Evolutionary conservation across 2,797 vertebrate genomes (phyloP), one percentile per base, ranked within the genome.

Genomic region (Mormyrops attenuatus): DNA sequence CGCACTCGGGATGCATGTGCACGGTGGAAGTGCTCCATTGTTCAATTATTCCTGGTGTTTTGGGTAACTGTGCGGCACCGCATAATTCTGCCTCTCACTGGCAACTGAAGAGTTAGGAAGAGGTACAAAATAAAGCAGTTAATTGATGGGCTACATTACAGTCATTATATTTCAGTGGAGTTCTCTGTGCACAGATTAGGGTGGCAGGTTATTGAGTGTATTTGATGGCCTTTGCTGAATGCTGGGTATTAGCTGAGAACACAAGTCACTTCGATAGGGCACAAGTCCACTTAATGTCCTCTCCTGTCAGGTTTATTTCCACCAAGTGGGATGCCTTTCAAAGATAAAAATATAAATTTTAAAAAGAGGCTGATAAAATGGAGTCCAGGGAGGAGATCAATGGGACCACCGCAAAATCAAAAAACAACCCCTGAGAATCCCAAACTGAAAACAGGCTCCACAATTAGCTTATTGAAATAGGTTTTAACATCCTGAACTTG

Each of bases 171-270:
- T 50, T 49, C n/a, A 85, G 4, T 53, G 85, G 26, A 15, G 15
- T 87, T 26, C 44, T 57, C n/a, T 38, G 52, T 87, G 85, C 50
- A 34, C 13, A 53, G 26, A 87, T 55, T 52, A 87, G 85, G 50
- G 26, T 53, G 26, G 22, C 85, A 34, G 49, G 85, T 87, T 55
- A 52, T 52, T 87, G 15, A 49, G 47, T 85, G 82, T 50, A 15
- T 50, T 49, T 85, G 26, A 87, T 87, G 52, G 52, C 20, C 85
- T 53, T 30, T 17, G 50, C 85, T 87, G 85, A 87, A 87, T 17
- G 50, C 49, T 87, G 50, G 11, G 85, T 20, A 87, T 87, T 87
- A 87, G 26, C 50, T 55, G 85, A 52, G 85, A 87, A 87, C 85
- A 55, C 50, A 17, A 87, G 85, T 55, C 85, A 87, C 85, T 87